Evolutionary conservation across 2,888 invertebrate species (phyloP).

Genomic region (Eupeodes luniger): DNA sequence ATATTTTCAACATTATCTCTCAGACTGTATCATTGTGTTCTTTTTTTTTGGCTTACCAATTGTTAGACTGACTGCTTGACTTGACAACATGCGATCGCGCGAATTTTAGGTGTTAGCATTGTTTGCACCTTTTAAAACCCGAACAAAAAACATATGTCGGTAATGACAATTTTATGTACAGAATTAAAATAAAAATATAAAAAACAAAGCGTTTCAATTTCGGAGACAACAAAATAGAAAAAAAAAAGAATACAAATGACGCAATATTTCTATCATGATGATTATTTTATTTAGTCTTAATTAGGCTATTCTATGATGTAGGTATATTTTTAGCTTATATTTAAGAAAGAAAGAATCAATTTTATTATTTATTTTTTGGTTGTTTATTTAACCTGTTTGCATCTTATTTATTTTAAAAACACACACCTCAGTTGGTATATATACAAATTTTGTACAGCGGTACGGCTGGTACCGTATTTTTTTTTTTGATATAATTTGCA

Average conservation of each 20-base stretch:
- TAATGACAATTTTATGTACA: neutral
- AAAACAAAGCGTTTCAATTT: neutral
- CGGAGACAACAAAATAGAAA: neutral
- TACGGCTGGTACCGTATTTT: neutral
- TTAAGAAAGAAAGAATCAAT: neutral
- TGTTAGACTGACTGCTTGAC: constrained; percentile 8
- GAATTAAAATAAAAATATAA: constrained; percentile 3
- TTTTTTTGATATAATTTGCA: neutral
- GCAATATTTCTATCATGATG: neutral
- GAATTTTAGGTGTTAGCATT: constrained; percentile 33
- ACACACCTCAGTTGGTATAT: too few species aligned
- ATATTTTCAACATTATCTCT: too few species aligned
- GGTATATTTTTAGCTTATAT: constrained; percentile 5
- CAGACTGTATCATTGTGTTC: neutral
- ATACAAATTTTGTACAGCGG: neutral
- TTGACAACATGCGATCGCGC: constrained; percentile 20
- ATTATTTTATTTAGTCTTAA: constrained; percentile 20
- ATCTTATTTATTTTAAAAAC: constrained; percentile 3
- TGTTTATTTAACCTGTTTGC: constrained; percentile 9
- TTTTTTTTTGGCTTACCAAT: neutral
- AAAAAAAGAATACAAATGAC: neutral
- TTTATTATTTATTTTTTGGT: neutral
- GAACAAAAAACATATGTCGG: constrained; percentile 32
- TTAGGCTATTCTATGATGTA: constrained; percentile 1
- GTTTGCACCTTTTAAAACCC: constrained; percentile 38